phyloP scores from a whole-genome alignment of 30 jellyfish, hydroid and myxozoan species.

The Aurelia sp. region DNA sequence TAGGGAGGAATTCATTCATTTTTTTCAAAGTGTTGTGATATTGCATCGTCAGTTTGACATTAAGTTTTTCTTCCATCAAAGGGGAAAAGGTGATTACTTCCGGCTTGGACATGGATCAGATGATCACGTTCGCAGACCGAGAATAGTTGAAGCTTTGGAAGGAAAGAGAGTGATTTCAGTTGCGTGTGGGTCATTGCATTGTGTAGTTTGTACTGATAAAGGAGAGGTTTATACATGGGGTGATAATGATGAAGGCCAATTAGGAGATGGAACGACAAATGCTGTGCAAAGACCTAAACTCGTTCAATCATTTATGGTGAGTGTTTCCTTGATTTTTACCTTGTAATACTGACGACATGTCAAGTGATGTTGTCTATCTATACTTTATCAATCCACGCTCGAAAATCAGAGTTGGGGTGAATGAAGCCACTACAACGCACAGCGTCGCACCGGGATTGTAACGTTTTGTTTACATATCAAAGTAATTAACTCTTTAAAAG shows the following conservation, averaged over 20 bases:
- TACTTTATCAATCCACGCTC: no score
- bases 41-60: no score
- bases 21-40: no score
- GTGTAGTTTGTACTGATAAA: constrained; percentile 87
- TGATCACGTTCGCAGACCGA: constrained; percentile 94
- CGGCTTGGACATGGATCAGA: constrained; percentile 96
- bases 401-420: no score
- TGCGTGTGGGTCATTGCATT: constrained; percentile 90
- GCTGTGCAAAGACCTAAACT: constrained; percentile 81
- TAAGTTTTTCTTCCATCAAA: not conserved
- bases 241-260: constrained; percentile 93
- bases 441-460: no score
- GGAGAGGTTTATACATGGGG: constrained; percentile 98
- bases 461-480: no score
- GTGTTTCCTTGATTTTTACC: not conserved
- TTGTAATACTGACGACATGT: no score
- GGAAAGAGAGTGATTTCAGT: constrained; percentile 79
- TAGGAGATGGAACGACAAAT: constrained; percentile 91
- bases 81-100: constrained; percentile 97
- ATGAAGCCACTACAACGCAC: no score
- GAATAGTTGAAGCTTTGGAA: constrained; percentile 69
- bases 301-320: constrained; percentile 61
- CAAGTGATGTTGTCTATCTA: no score
- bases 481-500: no score
- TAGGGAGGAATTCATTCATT: no score